A percentile compares a stretch with the other conserved stretches of the same genome.
These are phyloP conservation scores for Willisornis vidua DNA, from an alignment of 2,113 vertebrate species.

Conservation along the genomic window DNA sequence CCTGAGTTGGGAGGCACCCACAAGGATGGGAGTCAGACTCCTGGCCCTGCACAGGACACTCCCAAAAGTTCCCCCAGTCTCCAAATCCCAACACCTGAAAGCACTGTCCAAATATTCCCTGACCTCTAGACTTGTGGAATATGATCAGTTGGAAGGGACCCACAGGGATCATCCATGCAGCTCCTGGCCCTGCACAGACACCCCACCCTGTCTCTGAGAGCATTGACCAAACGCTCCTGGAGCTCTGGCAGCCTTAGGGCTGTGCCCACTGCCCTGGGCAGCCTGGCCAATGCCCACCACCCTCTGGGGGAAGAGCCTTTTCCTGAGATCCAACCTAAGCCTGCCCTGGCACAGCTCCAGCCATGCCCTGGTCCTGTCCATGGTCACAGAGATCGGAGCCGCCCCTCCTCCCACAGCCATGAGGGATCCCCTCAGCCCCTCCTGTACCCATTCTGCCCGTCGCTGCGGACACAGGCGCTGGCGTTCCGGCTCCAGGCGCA, in stretches of 20 bases:
- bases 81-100: not conserved
- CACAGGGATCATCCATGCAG: not conserved
- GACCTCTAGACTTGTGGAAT: not conserved
- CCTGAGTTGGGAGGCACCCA: not conserved
- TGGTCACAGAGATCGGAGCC: not conserved
- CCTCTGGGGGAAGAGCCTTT: not conserved
- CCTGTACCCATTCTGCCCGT: conserved; percentile 79
- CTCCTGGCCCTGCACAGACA: not conserved
- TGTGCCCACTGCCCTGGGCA: not conserved
- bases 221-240: not conserved
- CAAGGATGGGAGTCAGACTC: not conserved
- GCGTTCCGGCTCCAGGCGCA: conserved; percentile 90
- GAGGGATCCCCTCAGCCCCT: not conserved
- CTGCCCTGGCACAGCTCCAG: not conserved
- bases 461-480: conserved; percentile 84
- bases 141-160: not conserved
- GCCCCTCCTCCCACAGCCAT: not conserved
- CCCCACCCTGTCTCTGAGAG: not conserved
- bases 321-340: too few relatives aligned
- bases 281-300: not conserved
- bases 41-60: not conserved
- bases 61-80: not conserved
- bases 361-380: not conserved
- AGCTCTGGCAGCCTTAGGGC: not conserved
- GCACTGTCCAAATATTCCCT: not conserved